Evolutionary conservation across 2,113 vertebrate species (phyloP).

Genomic region (Hippocampus abdominalis): DNA sequence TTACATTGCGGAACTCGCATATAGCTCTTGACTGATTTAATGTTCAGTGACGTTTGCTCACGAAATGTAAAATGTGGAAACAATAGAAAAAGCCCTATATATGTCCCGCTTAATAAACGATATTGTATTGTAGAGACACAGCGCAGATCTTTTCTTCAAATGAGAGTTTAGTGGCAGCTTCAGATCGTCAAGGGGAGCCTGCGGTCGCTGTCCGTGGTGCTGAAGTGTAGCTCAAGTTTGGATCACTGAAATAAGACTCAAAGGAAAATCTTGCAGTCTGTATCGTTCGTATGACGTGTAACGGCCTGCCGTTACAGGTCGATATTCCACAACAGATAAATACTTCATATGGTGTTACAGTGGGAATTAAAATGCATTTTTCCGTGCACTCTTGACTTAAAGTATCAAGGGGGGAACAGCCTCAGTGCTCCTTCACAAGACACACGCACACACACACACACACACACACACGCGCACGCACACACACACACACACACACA

Average conservation of each 20-base stretch:
- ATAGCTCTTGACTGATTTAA: conserved; percentile 78
- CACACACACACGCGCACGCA: not conserved
- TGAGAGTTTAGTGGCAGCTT: not conserved
- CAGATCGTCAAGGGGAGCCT: not conserved
- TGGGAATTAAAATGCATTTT: not conserved
- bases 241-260: not conserved
- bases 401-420: not conserved
- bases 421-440: not conserved
- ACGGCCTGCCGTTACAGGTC: not conserved
- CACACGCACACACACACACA: not conserved
- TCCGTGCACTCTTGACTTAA: not conserved
- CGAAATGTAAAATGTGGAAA: conserved; percentile 81
- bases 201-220: conserved; percentile 62
- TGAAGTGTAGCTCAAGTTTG: conserved; percentile 34
- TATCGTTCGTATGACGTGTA: not conserved
- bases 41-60: conserved; percentile 81
- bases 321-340: not conserved
- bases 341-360: not conserved
- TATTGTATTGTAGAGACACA: conserved; percentile 78
- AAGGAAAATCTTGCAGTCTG: not conserved
- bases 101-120: conserved; percentile 80
- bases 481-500: not conserved
- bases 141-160: conserved; percentile 56
- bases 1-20: conserved; percentile 78
- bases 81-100: conserved; percentile 75